Conservation (phyloP, 2,888 invertebrate species). For the Holacanthella duospinosa region DNA sequence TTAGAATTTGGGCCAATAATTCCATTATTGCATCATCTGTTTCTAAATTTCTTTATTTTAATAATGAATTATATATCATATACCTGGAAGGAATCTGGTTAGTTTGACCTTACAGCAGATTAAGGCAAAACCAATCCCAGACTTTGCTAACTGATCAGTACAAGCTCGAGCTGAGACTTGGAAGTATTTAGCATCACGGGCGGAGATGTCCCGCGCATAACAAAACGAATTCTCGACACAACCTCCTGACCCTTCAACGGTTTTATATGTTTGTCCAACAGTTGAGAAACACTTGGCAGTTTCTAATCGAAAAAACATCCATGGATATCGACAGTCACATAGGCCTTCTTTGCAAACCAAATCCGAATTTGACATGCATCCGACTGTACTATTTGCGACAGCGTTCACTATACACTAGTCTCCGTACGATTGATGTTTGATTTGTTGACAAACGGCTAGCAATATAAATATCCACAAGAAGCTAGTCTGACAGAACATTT, state of each 20-base stretch:
- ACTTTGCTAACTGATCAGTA: slow-evolving; percentile 7
- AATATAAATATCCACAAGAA: too few relatives aligned
- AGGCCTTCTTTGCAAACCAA: slow-evolving; percentile 6
- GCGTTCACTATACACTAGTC: not conserved
- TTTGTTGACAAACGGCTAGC: too few relatives aligned
- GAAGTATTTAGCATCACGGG: slow-evolving; percentile 1
- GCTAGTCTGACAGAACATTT: not conserved
- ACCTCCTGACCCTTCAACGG: not conserved
- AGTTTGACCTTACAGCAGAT: slow-evolving; percentile 11
- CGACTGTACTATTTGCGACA: not conserved
- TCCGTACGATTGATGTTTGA: not conserved
- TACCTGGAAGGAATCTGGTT: too few relatives aligned
- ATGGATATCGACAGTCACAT: slow-evolving; percentile 6
- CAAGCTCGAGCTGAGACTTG: slow-evolving; percentile 7
- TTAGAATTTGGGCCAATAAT: too few relatives aligned
- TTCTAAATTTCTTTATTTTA: too few relatives aligned
- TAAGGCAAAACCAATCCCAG: slow-evolving; percentile 6
- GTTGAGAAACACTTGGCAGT: slow-evolving; percentile 5
- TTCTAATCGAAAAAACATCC: slow-evolving; percentile 4
- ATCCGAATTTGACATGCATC: slow-evolving; percentile 1
- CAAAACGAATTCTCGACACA: slow-evolving; percentile 9
- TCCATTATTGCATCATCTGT: too few relatives aligned
- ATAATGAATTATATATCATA: too few relatives aligned
- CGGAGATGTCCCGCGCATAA: not conserved
- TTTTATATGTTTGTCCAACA: slow-evolving; percentile 5